Base-by-base conservation (phyloP, 1,140 invertebrate species). In the Oscheius sp. region DNA sequence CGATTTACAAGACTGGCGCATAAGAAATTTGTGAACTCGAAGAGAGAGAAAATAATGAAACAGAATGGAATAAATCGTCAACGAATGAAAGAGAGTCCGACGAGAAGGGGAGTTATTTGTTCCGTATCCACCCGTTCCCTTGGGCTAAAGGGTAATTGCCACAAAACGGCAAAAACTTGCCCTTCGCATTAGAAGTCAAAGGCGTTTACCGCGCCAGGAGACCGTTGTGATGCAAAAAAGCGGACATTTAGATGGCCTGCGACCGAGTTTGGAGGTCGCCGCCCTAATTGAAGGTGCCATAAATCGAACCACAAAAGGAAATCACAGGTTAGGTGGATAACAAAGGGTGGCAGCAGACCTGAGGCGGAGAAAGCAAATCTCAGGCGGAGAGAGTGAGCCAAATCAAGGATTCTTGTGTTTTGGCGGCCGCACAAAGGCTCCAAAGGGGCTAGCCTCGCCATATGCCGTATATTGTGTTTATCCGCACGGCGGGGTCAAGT, bases 401-500 rank as follows among this genome's bases (percentile, higher is more conserved):
- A 55, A 23, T 42, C 38, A n/a, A n/a, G 38, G 7, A 42, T 10
- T 42, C 38, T 10, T 7, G n/a, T n/a, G 38, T 7, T 7, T 10
- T 42, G 38, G 23, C 15, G 49, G 49, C 15, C 15, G 23, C 7
- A 55, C 49, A 55, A 55, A 55, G 49, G 49, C 7, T 7, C 15
- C 49, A 26, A 55, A 15, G 28, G 49, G 49, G 23, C 4, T 23
- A 13, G 7, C 15, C 7, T 20, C 28, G 49, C 49, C 49, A 55
- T 55, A 55, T 55, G 49, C 49, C 49, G 23, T 55, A 55, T 55
- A 55, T 55, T 55, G 49, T 55, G 49, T 55, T 55, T 55, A 55
- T 55, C 23, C 49, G 49, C 7, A 4, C 49, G 23, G 28, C n/a
- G 49, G 49, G 49, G 49, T 55, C 49, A 55, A 55, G 49, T 55